Conservation (phyloP, 2,797 vertebrate species). For the Helarctos malayanus region DNA sequence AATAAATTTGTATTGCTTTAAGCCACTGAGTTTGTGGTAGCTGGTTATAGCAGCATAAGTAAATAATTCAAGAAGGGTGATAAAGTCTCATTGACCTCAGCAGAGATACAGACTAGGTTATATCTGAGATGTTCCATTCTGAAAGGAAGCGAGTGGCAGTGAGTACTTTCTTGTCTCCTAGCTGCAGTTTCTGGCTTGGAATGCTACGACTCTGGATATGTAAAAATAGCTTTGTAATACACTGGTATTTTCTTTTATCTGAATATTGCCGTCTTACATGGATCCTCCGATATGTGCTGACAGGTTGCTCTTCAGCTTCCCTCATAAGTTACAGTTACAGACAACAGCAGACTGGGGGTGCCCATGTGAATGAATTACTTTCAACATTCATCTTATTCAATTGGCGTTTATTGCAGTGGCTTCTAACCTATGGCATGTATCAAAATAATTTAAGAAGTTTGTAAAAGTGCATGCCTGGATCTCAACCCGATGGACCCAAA, state of each 20-base stretch:
- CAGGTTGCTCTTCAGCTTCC: not conserved
- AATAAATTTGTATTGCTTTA: slow-evolving; percentile 19
- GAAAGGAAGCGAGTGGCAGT: not conserved
- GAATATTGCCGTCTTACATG: not conserved
- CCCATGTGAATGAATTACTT: not conserved
- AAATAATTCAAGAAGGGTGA: not conserved
- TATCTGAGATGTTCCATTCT: not conserved
- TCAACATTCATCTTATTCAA: not conserved
- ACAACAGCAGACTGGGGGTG: not conserved
- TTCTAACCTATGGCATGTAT: not conserved
- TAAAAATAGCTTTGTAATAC: not conserved
- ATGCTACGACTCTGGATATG: not conserved
- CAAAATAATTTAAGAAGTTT: not conserved
- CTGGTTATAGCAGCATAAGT: not conserved
- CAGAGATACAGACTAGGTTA: not conserved
- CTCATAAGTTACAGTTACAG: not conserved
- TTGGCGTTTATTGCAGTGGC: not conserved
- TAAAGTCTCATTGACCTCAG: not conserved
- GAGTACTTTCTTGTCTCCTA: not conserved
- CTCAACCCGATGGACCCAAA: not conserved
- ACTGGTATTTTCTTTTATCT: slow-evolving; percentile 4
- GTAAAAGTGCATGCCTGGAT: not conserved
- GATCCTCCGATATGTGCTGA: not conserved
- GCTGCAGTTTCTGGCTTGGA: not conserved
- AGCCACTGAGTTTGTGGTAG: not conserved